Conservation (phyloP, 2,888 invertebrate species). For the Steinernema carpocapsae region DNA sequence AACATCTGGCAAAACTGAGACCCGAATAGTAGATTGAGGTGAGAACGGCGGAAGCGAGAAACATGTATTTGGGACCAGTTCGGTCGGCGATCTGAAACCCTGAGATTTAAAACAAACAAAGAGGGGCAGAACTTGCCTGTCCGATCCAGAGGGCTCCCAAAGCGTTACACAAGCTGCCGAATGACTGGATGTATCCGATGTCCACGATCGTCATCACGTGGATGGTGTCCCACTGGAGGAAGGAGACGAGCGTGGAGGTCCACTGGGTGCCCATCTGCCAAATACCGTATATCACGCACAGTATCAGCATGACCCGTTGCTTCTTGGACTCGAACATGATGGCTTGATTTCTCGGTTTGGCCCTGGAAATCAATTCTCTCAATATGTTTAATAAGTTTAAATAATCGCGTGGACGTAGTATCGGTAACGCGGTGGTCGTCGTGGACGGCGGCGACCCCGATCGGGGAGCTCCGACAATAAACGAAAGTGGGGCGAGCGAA, state of each 20-base stretch:
- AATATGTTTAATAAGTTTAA: conserved; percentile 21
- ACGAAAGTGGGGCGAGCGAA: conserved; percentile 27
- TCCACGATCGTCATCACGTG: conserved; percentile 67
- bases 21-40: conserved; percentile 67
- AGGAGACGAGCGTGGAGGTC: conserved; percentile 67
- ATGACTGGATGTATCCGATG: conserved; percentile 67
- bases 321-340: conserved; percentile 55
- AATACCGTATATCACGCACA: conserved; percentile 66
- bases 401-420: conserved; percentile 16
- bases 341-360: conserved; percentile 14
- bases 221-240: conserved; percentile 68
- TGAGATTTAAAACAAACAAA: not conserved
- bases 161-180: conserved; percentile 67
- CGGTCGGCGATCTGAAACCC: conserved; percentile 61
- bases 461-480: conserved; percentile 27
- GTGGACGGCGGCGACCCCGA: conserved; percentile 21
- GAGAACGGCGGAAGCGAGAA: conserved; percentile 60
- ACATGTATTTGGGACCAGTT: conserved; percentile 65
- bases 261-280: conserved; percentile 69
- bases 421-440: conserved; percentile 4
- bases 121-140: conserved; percentile 47
- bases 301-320: conserved; percentile 59
- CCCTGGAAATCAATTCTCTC: conserved; percentile 13
- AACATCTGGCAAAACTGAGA: conserved; percentile 57
- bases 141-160: conserved; percentile 66